These are phyloP conservation scores for Lepeophtheirus nordmannii DNA, from an alignment of 2,888 invertebrate species.

Conservation along the genomic window DNA sequence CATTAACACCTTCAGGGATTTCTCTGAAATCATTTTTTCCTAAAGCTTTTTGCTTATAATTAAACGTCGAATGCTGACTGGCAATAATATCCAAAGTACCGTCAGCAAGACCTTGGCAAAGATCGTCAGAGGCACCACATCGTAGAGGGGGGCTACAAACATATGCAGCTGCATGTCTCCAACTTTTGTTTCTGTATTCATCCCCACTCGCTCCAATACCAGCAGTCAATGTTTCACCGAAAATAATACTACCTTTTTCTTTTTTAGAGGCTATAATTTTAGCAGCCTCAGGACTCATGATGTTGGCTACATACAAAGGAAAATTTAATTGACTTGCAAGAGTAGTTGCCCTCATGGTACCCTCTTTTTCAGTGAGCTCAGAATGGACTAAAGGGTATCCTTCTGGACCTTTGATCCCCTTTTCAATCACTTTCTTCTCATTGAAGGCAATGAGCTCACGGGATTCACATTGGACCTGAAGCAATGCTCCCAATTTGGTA, in stretches of 20 bases:
- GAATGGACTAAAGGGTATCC: slow-evolving; percentile 20
- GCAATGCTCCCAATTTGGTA: not conserved
- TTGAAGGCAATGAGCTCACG: not conserved
- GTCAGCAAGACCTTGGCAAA: slow-evolving; percentile 58
- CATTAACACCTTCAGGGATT: slow-evolving; percentile 93
- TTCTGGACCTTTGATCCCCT: slow-evolving; percentile 18
- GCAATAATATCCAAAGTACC: slow-evolving; percentile 77
- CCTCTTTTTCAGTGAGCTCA: slow-evolving; percentile 18
- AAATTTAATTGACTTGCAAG: slow-evolving; percentile 10
- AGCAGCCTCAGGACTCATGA: slow-evolving; percentile 12
- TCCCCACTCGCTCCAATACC: slow-evolving; percentile 53
- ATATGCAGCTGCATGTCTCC: slow-evolving; percentile 80
- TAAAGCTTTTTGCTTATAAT: slow-evolving; percentile 66
- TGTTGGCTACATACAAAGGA: slow-evolving; percentile 6
- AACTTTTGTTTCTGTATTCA: slow-evolving; percentile 66
- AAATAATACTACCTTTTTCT: slow-evolving; percentile 46
- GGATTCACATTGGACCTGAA: not conserved
- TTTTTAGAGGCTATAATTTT: slow-evolving; percentile 13
- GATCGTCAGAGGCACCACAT: slow-evolving; percentile 48
- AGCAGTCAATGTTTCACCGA: slow-evolving; percentile 31
- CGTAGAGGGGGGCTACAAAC: slow-evolving; percentile 84
- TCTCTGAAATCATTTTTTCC: slow-evolving; percentile 76
- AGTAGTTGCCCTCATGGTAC: slow-evolving; percentile 3
- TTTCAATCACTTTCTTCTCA: not conserved
- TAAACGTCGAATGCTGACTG: slow-evolving; percentile 93